A percentile compares a stretch with the other conserved stretches of the same genome.
Conservation (phyloP, 2,888 invertebrate genomes). For the Dryococelus australis region DNA sequence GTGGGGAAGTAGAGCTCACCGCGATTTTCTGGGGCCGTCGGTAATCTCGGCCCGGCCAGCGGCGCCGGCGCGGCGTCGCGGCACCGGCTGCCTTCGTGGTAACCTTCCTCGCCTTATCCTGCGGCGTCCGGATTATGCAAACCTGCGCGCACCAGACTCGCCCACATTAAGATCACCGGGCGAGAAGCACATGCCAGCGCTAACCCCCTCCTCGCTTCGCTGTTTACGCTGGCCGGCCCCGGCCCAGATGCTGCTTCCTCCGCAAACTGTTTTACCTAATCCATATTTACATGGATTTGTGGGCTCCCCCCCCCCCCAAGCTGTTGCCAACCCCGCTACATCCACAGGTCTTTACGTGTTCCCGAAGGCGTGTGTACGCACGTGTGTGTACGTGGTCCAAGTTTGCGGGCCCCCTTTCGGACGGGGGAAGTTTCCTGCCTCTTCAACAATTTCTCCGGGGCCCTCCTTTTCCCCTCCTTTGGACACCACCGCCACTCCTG, state of each 20-base stretch:
- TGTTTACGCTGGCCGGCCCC: not conserved
- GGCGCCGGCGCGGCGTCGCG: not conserved
- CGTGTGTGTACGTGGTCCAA: not conserved
- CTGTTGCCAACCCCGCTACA: not conserved
- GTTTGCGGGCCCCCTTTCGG: not conserved
- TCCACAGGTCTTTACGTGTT: not conserved
- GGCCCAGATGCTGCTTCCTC: conserved; percentile 44
- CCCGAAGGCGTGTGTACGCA: not conserved
- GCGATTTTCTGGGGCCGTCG: not conserved
- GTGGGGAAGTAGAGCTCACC: not conserved
- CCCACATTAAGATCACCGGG: conserved; percentile 41
- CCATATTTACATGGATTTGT: conserved; percentile 43
- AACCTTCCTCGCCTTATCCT: conserved; percentile 29
- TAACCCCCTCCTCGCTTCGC: not conserved
- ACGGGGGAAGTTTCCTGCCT: not conserved
- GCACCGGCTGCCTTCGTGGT: not conserved
- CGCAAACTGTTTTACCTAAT: conserved; percentile 44
- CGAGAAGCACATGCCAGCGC: not conserved
- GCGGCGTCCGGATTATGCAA: conserved; percentile 45
- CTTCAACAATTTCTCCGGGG: not conserved
- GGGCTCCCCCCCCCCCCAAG: not conserved
- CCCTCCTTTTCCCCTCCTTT: not conserved
- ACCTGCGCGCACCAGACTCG: conserved; percentile 32
- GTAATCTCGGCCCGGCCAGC: not conserved
- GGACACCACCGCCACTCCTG: not conserved